Percentiles rank a stretch among this genome's conserved stretches.
These are phyloP conservation scores for Ahaetulla prasina DNA, from an alignment of 2,113 vertebrate genomes.

Conservation along the genomic window DNA sequence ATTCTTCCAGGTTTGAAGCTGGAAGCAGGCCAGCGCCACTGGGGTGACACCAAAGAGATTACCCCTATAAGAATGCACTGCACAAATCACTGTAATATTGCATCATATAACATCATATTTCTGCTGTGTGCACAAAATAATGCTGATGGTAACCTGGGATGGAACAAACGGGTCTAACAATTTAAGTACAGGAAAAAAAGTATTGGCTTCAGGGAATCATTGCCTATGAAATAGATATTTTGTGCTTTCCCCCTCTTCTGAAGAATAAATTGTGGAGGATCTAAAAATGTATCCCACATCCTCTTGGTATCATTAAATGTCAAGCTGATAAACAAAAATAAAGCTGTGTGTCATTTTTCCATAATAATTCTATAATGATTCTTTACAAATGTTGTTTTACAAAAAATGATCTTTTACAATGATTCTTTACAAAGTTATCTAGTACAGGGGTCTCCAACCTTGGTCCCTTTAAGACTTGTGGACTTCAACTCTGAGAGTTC, in stretches of 20 bases:
- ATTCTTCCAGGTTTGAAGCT: not conserved
- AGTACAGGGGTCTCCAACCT: no score
- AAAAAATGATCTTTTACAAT: not conserved
- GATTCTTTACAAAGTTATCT: not conserved
- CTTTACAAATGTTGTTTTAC: not conserved
- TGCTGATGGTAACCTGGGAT: not conserved
- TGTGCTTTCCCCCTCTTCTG: not conserved
- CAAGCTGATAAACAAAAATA: not conserved
- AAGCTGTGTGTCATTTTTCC: not conserved
- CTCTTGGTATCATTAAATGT: not conserved
- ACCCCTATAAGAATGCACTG: not conserved
- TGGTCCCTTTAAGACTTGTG: no score
- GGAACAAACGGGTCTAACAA: not conserved
- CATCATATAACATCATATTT: not conserved
- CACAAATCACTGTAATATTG: not conserved
- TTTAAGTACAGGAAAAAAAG: not conserved
- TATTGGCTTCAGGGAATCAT: not conserved
- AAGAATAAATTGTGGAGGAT: not conserved
- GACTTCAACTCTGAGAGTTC: no score
- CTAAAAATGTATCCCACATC: not conserved
- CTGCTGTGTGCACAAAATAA: not conserved
- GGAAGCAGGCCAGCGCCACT: not conserved
- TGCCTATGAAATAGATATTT: not conserved
- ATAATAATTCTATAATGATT: no score
- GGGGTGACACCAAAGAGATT: not conserved